Evolutionary conservation across 1,140 invertebrate species (phyloP).

Genomic region (Bombus pyrosoma): DNA sequence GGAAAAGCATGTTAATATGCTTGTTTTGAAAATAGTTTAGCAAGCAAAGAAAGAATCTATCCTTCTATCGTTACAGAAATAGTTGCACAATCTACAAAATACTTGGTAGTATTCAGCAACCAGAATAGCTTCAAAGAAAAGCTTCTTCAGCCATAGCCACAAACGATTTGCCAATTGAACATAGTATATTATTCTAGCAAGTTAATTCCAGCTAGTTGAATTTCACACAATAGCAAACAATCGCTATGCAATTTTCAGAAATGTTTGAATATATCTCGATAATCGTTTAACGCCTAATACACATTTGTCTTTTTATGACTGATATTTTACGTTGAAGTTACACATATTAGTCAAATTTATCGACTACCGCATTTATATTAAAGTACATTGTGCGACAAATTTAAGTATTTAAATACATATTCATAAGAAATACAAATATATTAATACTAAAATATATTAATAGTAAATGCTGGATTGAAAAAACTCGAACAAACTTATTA

Average conservation of each 20-base stretch:
- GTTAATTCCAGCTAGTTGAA: neutral
- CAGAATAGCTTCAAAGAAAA: slow-evolving; percentile 10
- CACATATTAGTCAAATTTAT: no score
- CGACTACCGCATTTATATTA: no score
- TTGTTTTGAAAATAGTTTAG: neutral
- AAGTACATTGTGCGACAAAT: no score
- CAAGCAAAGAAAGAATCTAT: neutral
- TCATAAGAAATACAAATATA: no score
- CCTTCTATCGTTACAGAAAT: neutral
- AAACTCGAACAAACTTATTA: no score
- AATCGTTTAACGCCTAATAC: neutral
- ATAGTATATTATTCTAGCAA: neutral
- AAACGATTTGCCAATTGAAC: neutral
- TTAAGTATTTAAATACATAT: no score
- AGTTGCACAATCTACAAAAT: neutral
- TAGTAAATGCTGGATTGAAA: no score
- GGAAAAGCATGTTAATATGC: neutral
- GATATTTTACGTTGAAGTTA: no score
- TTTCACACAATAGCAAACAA: neutral
- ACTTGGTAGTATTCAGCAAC: neutral
- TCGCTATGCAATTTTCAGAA: neutral
- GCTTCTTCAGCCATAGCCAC: neutral
- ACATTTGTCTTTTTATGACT: no score
- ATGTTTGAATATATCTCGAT: neutral
- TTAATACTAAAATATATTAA: no score